phyloP scores from a whole-genome alignment of 2,797 vertebrate genomes.

The Micropoecilia bifurca region DNA sequence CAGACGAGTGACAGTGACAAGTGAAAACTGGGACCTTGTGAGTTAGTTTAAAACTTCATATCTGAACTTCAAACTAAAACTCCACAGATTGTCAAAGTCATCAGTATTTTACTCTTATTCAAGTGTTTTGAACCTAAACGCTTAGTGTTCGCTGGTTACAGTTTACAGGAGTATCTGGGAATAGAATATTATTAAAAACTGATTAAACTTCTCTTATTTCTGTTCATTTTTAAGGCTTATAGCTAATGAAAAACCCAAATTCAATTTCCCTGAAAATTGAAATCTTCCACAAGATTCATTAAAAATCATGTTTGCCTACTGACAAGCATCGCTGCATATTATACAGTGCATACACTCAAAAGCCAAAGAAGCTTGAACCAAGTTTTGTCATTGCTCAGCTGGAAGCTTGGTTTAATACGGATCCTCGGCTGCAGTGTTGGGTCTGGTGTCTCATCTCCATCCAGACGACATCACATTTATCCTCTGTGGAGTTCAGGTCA shows the following conservation, averaged over 20 bases:
- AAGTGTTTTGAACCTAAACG: not conserved
- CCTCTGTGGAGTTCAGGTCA: not conserved
- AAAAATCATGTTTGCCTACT: not conserved
- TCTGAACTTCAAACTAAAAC: not conserved
- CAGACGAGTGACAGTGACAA: not conserved
- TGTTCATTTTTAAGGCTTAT: not conserved
- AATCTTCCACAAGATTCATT: not conserved
- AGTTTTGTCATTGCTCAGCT: not conserved
- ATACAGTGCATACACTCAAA: not conserved
- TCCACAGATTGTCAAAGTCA: not conserved
- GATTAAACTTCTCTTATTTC: not conserved
- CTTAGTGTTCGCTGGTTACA: not conserved
- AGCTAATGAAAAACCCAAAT: not conserved
- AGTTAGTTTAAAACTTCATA: not conserved
- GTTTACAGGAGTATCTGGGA: not conserved
- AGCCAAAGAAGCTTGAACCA: no score
- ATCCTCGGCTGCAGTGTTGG: not conserved
- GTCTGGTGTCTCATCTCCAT: not conserved
- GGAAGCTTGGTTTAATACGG: not conserved
- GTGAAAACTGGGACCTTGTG: not conserved
- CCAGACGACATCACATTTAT: not conserved
- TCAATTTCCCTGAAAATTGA: not conserved
- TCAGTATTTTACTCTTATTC: not conserved
- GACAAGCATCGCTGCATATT: not conserved
- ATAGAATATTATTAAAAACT: not conserved